Base-by-base conservation (phyloP, 2,797 vertebrate genomes). In the Pantherophis vulpinus region DNA sequence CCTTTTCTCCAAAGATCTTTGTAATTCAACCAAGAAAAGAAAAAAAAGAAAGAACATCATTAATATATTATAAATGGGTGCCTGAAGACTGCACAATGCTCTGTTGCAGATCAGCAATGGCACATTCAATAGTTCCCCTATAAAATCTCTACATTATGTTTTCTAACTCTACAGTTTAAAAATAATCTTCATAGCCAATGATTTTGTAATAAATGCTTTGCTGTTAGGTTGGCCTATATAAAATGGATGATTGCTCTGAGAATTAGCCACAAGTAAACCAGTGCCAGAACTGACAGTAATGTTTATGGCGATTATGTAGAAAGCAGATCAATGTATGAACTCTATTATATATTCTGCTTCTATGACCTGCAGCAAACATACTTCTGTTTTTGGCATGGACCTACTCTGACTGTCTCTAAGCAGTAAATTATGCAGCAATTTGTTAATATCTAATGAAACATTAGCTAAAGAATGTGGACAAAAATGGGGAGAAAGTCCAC, bases 251-350 rank as follows among this genome's bases (percentile, higher is more conserved):
- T 93, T 91, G 91, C 90, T 90, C 95, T 86, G 91, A 95, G 90
- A 94, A 97, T 93, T 92, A 93, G 93, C 92, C 90, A 92, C 47
- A 89, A 91, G 95, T 91, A 96, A 96, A 95, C 93, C 96, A 95
- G 93, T 94, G 95, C 95, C 95, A 96, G 87, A 96, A 95, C 58
- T 94, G 94, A 97, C 94, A 94, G 94, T 63, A 94, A 61, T 88
- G 92, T 95, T 96, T 96, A 95, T 92, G 89, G 93, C 95, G 91
- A 96, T 95, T 92, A 96, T 90, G 96, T 94, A 95, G 90, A 95
- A 0, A 0, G 89, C 83, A 93, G 94, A 97, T 95, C 93, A 95
- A 95, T 93, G 90, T 59, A 94, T 90, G 89, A 96, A 87, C 79
- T 93, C 86, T 83, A 91, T 87, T 74, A 95, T 93, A 63, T 32